Evolutionary conservation across 2,888 invertebrate species (phyloP), one percentile per base, ranked within the genome.

Genomic region (Phlogophora meticulosa): DNA sequence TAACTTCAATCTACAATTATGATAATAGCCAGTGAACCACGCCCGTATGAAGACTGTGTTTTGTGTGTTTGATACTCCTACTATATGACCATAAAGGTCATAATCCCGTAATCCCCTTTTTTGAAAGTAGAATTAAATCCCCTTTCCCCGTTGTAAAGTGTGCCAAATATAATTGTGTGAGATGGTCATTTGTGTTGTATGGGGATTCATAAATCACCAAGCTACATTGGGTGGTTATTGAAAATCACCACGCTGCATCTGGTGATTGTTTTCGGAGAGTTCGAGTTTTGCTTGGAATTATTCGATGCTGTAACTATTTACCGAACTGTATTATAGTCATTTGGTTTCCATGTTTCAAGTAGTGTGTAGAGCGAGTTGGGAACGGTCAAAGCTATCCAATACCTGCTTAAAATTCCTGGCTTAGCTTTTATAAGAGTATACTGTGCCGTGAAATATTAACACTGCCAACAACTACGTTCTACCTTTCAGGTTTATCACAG

Each of bases 11-110:
- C 13, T 10, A 10, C 4, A 13, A 10, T 32, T 43, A 36, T 28
- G 28, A 28, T 28, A 28, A 28, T 24, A 52, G 63, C 76, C 81
- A 81, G 87, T 90, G 87, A 92, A 83, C 86, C 76, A 71, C 70
- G 66, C 77, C 83, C 88, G 87, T 83, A 71, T 67, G 52, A 87
- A 91, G 90, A 91, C 91, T 93, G 93, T 92, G 90, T 92, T 93
- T 90, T 92, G 90, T 91, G 91, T 91, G 91, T 91, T 83, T 88
- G 87, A 91, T 91, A 92, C 88, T 85, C 78, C 80, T 81, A 84
- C 15, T n/a, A 34, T 42, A 36, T 74, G 58, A 74, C 5, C 32
- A 24, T 51, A 40, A 48, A 40, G 24, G 66, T 78, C 46, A 66
- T 9, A 5, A 64, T 5, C 40, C 22, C 7, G 0, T 63, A 53